phyloP scores from a whole-genome alignment of 2,888 invertebrate genomes.

The Corbicula japonica region DNA sequence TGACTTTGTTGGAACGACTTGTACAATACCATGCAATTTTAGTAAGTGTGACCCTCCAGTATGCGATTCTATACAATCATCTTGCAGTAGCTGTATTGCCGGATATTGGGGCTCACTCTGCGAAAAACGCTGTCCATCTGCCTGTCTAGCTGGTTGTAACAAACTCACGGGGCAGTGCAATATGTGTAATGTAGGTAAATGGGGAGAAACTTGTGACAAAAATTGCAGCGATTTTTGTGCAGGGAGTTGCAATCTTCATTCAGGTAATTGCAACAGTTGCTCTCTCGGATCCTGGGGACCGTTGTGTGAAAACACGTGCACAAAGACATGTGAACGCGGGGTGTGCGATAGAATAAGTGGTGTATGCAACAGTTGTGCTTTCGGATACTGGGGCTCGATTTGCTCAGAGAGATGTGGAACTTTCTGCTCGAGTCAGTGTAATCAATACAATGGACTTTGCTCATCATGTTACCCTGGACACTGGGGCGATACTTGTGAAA shows the following conservation, averaged over 20 bases:
- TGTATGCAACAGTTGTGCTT: background rate
- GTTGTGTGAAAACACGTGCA: background rate
- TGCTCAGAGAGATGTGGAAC: background rate
- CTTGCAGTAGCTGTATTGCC: background rate
- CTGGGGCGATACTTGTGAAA: too few species aligned
- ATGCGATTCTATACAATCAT: background rate
- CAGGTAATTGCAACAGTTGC: background rate
- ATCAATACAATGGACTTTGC: too few species aligned
- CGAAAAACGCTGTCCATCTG: background rate
- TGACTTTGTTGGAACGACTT: background rate
- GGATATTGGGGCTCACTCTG: background rate
- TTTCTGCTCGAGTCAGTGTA: background rate
- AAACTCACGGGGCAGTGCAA: background rate
- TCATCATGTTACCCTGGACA: too few species aligned
- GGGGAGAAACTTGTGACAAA: background rate
- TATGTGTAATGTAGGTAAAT: background rate
- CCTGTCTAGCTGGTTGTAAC: background rate
- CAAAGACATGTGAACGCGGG: background rate
- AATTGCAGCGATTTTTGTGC: background rate
- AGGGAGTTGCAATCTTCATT: background rate
- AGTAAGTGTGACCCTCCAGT: background rate
- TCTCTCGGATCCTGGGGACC: background rate
- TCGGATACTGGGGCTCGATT: background rate
- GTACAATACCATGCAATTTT: background rate
- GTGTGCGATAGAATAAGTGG: background rate